Evolutionary conservation across 2,797 vertebrate species (phyloP).

Genomic region (Xenentodon cancila): DNA sequence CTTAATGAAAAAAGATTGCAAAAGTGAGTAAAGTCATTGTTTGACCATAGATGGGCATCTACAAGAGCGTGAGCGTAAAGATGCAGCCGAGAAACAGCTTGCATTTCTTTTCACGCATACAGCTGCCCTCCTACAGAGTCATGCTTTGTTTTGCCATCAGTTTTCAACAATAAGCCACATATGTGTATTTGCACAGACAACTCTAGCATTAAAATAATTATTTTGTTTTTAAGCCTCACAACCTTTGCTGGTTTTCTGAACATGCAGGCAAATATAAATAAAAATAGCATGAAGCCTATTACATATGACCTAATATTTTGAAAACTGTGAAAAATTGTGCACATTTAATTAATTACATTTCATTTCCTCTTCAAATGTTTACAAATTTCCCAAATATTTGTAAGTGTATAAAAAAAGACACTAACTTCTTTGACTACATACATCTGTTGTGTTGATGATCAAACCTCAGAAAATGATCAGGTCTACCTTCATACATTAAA

Average conservation of each 20-base stretch:
- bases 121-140: slow-evolving; percentile 24
- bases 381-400: no score
- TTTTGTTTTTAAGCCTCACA: slow-evolving; percentile 7
- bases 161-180: slow-evolving; percentile 31
- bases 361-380: no score
- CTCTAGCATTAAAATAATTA: slow-evolving; percentile 5
- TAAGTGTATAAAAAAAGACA: no score
- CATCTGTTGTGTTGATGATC: no score
- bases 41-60: slow-evolving; percentile 53
- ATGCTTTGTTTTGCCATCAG: slow-evolving; percentile 17
- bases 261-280: neutral
- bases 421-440: no score
- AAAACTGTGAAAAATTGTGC: neutral
- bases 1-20: slow-evolving; percentile 57
- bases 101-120: slow-evolving; percentile 44
- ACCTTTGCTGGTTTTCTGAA: neutral
- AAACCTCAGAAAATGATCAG: no score
- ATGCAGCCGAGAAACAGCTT: slow-evolving; percentile 41
- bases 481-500: no score
- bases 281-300: neutral
- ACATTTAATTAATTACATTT: no score
- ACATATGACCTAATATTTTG: neutral
- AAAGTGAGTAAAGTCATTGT: slow-evolving; percentile 49
- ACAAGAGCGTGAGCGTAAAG: neutral
- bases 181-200: slow-evolving; percentile 27